Evolutionary conservation across 2,113 vertebrate species (phyloP), one percentile per base, ranked within the genome.

Genomic region (Syngnathoides biaculeatus): DNA sequence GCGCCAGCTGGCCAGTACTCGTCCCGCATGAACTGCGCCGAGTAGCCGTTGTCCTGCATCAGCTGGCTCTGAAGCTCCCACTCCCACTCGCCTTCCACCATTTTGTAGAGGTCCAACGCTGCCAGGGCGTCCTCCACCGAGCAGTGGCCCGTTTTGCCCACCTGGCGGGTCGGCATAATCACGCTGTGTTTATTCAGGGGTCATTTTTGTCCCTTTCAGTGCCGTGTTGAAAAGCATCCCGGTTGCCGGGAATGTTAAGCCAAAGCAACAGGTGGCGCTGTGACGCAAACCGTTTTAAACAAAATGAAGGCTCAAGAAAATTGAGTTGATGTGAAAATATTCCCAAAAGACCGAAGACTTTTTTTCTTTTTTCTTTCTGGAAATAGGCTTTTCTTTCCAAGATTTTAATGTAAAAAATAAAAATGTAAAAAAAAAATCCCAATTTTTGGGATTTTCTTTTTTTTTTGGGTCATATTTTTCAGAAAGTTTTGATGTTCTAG

Each of bases 41-140:
- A 85, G 2, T 86, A 72, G n/a, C n/a, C n/a, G 0, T 80, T 42
- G 0, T 77, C 14, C 13, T 65, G 27, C 1, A 70, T 56, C 45
- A 79, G 65, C 4, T 30, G 74, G 14, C 1, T 26, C 64, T 89
- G 87, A 67, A 92, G 52, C 30, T 91, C 81, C 20, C 67, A 74
- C 61, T 99, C 97, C 95, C 96, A 97, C 73, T 90, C 86, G 11
- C 75, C 86, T 81, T 96, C 94, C 68, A 98, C 96, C 85, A 98
- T 91, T 79, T 93, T 94, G 89, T 98, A 99, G 24, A 99, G 93
- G 72, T 99, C 95, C 83, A 99, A 93, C 27, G 95, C 86, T 0
- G 97, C 93, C 35, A 22, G 68, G 10, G 97, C 94, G 0, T 99
- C 97, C 75, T 99, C 95, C 63, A 97, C 94, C 0, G 97, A 98